Base-by-base conservation (phyloP, 2,797 vertebrate genomes). In the Leptodactylus fallax region DNA sequence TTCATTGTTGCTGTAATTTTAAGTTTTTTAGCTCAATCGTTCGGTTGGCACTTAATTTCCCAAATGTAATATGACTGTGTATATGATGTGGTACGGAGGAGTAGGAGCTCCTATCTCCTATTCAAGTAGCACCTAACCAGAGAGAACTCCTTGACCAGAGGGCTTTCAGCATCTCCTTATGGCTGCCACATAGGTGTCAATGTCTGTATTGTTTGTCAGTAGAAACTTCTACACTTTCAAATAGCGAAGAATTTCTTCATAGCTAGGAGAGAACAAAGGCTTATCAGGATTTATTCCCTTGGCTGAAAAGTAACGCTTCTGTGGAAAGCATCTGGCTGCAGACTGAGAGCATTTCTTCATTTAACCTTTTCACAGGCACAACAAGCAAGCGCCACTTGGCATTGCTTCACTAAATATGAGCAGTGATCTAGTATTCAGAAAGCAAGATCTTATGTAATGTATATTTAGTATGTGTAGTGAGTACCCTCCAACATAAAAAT, bases 281-380 rank as follows among this genome's bases (percentile, higher is more conserved):
- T 85, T 85, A 78, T 63, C n/a, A 61, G 21, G 83, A 78, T 72
- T 36, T 78, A 53, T 63, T 23, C 1, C 65, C 45, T 55, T 85
- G 72, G 74, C 72, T 13, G 47, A 25, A 65, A 85, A 51, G 25
- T 19, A 78, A 21, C 0, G 23, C 60, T 63, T 55, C 72, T 12
- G 36, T 65, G 60, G 47, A 85, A 78, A 78, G 58, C n/a, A 85
- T 77, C 45, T 78, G 56, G 51, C 83, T 27, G 10, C 7, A 58
- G 8, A 85, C 47, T 27, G 2, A 25, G 23, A 78, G n/a, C 51
- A 7, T 78, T 56, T 55, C 25, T 25, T 25, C 51, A 14, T 23
- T 78, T 56, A 78, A 78, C 76, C 53, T 78, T 78, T 56, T 78
- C 53, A 25, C 10, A 23, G 51, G 10, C 51, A 25, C n/a, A 49